Evolutionary conservation across 2,888 invertebrate genomes (phyloP), one percentile per base, ranked within the genome.

Genomic region (Eupithecia subfuscata): DNA sequence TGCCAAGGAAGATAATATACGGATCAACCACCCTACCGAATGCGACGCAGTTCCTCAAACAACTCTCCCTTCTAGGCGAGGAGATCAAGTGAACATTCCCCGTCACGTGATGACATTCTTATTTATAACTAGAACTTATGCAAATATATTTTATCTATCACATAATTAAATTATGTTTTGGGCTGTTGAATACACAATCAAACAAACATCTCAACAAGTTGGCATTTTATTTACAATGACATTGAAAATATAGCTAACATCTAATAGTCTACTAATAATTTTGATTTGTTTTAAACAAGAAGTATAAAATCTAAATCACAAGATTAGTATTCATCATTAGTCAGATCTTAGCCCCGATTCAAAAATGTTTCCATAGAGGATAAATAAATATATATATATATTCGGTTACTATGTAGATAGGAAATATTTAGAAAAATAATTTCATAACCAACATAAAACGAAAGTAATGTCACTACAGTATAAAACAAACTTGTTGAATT

Each of bases 21-120:
- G 99, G 99, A 60, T 97, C 98, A 77, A 98, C 99, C 43, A 98
- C 99, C 65, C 95, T 99, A 78, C 97, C 97, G 81, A 99, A 98
- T 94, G 98, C 99, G 9, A 96, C 97, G 83, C 98, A 99, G 89
- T 99, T 99, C 93, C 95, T 99, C 78, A 98, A 98, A 91, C 99
- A 99, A 92, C 95, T 98, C 45, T 96, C 97, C n/a, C 95, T 97
- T 43, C 91, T 97, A 79, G 97, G 97, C 67, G 96, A 97, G 86
- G 97, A 97, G 89, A 95, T 97, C 79, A 95, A 96, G 82, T 93
- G 87, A 91, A 90, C 92, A 92, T 92, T 93, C 92, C 91, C 74
- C 76, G 69, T 76, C 64, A 64, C 64, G 9, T 34, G 34, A 18
- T 64, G 34, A 73, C 81, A 80, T 82, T 75, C 78, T 79, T 75